phyloP scores from a whole-genome alignment of 2,113 vertebrate genomes.

The Kryptolebias marmoratus region DNA sequence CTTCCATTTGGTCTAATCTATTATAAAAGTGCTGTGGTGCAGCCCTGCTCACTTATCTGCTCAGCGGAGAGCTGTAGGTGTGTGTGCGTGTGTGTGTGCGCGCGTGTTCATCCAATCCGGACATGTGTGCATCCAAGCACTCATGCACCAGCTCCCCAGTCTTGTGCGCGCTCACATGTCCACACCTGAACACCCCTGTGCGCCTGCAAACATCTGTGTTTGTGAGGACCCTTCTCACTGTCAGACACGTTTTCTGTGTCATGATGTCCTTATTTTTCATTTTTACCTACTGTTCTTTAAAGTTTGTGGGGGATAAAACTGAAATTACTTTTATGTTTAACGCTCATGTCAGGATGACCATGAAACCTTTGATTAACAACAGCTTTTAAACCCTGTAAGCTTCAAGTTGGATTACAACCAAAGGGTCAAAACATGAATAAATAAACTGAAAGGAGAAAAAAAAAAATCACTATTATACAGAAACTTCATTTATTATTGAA shows the following conservation, averaged over 20 bases:
- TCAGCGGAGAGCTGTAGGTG: constrained; percentile 46
- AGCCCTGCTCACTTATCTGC: constrained; percentile 46
- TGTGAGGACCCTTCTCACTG: not conserved
- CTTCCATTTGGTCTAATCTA: constrained; percentile 53
- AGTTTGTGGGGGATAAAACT: no score
- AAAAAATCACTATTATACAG: not conserved
- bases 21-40: constrained; percentile 66
- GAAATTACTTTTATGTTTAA: no score
- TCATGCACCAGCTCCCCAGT: not conserved
- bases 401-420: not conserved
- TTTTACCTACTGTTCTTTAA: no score
- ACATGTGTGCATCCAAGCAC: not conserved
- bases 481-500: constrained; percentile 3
- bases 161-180: not conserved
- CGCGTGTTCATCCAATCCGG: not conserved
- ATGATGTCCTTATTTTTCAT: no score
- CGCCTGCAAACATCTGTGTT: not conserved
- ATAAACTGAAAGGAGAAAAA: not conserved
- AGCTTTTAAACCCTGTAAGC: no score
- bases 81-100: not conserved
- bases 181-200: no score
- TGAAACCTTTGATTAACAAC: no score
- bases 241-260: not conserved
- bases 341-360: no score
- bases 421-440: not conserved